Evolutionary conservation across 2,888 invertebrate genomes (phyloP).

Genomic region (Agrotis segetum): DNA sequence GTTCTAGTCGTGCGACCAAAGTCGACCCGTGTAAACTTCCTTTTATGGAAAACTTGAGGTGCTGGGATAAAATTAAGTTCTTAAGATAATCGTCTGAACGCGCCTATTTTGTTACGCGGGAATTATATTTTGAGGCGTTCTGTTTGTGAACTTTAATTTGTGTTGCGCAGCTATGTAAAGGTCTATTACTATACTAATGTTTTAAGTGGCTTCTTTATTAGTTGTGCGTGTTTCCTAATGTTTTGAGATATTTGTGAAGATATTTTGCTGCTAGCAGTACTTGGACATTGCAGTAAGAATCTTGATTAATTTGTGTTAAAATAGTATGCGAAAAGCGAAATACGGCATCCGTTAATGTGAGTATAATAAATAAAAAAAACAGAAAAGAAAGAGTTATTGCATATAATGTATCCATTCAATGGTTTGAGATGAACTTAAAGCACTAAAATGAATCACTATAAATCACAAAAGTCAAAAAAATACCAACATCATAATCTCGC

Average conservation of each 20-base stretch:
- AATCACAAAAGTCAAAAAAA: conserved; percentile 21
- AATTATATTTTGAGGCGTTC: conserved; percentile 44
- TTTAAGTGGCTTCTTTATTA: conserved; percentile 17
- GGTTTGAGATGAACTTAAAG: conserved; percentile 28
- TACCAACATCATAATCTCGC: conserved; percentile 23
- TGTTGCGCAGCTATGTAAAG: conserved; percentile 29
- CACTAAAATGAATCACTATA: conserved; percentile 47
- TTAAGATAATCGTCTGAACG: conserved; percentile 63
- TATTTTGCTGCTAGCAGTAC: not conserved
- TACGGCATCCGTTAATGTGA: too few relatives aligned
- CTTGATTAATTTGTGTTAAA: not conserved
- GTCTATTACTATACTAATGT: conserved; percentile 33
- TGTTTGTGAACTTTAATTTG: conserved; percentile 51
- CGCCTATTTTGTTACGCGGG: conserved; percentile 47
- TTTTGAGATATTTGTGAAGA: not conserved
- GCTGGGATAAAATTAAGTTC: conserved; percentile 74
- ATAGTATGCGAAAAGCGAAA: too few relatives aligned
- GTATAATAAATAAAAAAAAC: not conserved
- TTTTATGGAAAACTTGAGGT: conserved; percentile 73
- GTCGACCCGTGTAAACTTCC: conserved; percentile 18
- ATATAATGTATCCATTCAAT: conserved; percentile 16
- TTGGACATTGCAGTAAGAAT: not conserved
- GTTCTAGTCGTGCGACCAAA: not conserved
- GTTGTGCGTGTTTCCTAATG: conserved; percentile 10
- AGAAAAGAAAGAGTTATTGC: conserved; percentile 1